Evolutionary conservation across 2,797 vertebrate species (phyloP).

Genomic region (Pelodytes ibericus): DNA sequence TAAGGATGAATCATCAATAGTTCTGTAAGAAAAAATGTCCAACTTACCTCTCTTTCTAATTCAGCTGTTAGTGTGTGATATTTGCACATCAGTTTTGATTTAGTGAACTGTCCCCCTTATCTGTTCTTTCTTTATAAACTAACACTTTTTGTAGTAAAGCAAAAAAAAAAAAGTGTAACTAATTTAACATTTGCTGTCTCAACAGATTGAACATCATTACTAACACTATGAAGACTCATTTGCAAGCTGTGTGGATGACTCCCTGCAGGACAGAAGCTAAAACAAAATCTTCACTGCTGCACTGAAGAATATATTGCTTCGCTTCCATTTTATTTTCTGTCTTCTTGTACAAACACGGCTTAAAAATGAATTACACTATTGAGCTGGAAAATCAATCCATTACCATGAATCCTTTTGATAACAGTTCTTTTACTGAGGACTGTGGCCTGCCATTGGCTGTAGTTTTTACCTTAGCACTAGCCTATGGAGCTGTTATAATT

Average conservation of each 20-base stretch:
- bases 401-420: slow-evolving; percentile 66
- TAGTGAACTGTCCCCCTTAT: too few relatives aligned
- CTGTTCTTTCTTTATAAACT: too few relatives aligned
- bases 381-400: slow-evolving; percentile 65
- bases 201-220: slow-evolving; percentile 60
- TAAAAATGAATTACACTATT: slow-evolving; percentile 69
- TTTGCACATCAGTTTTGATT: too few relatives aligned
- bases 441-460: slow-evolving; percentile 74
- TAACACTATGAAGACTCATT: slow-evolving; percentile 53
- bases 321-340: neutral
- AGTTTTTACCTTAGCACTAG: slow-evolving; percentile 79
- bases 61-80: too few relatives aligned
- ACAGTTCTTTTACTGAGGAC: slow-evolving; percentile 66
- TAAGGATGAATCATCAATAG: too few relatives aligned
- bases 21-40: too few relatives aligned
- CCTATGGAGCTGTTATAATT: slow-evolving; percentile 82
- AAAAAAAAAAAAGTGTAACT: neutral
- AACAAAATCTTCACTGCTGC: neutral
- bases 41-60: too few relatives aligned
- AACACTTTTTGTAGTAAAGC: too few relatives aligned
- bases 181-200: slow-evolving; percentile 49
- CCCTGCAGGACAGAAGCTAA: neutral
- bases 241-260: neutral
- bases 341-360: neutral
- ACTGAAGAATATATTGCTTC: neutral